Conservation (phyloP, 53 echinoderm and acorn worm species). For the Pentamera pediparva region DNA sequence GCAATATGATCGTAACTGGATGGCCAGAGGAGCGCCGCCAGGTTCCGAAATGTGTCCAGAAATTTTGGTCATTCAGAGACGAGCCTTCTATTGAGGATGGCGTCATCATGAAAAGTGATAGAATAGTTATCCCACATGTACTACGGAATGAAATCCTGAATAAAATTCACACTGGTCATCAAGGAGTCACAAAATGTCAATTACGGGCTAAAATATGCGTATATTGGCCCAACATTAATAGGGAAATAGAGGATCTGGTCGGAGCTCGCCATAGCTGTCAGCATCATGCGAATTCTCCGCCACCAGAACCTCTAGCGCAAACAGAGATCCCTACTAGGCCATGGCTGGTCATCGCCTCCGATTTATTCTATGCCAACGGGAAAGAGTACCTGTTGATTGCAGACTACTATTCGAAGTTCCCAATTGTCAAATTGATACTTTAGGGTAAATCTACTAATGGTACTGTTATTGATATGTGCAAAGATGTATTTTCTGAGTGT, state of each 20-base stretch:
- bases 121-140: constrained; percentile 26
- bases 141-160: constrained; percentile 21
- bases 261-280: not conserved
- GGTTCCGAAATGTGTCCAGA: constrained; percentile 37
- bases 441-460: not conserved
- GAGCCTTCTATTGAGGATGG: constrained; percentile 26
- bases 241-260: constrained; percentile 11
- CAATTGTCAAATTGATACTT: not conserved
- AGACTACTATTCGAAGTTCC: constrained; percentile 48
- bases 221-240: constrained; percentile 15
- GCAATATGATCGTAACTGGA: constrained; percentile 20
- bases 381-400: constrained; percentile 40
- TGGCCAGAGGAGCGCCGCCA: constrained; percentile 35
- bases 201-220: constrained; percentile 4
- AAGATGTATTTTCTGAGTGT: not conserved
- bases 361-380: constrained; percentile 39
- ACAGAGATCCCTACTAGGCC: constrained; percentile 2
- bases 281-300: not conserved
- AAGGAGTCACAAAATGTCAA: constrained; percentile 31
- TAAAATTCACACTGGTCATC: not conserved
- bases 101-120: constrained; percentile 29
- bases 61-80: constrained; percentile 41
- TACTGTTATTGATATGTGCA: not conserved
- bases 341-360: constrained; percentile 43
- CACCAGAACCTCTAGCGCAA: not conserved